Evolutionary conservation across 2,113 vertebrate species (phyloP).

Genomic region (Scalopus aquaticus): DNA sequence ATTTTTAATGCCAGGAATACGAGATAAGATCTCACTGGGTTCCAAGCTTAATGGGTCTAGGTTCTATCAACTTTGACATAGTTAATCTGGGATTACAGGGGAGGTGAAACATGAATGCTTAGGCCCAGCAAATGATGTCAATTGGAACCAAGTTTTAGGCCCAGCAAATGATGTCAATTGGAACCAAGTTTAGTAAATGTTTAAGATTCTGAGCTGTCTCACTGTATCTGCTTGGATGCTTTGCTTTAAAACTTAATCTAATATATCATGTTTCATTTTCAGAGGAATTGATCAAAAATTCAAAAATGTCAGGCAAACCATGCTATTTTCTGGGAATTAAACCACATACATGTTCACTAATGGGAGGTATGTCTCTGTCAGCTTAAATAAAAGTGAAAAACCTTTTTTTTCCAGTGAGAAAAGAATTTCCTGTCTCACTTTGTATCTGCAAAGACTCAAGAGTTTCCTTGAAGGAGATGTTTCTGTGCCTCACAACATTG

Average conservation of each 20-base stretch:
- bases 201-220: background rate
- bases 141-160: background rate
- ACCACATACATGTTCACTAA: background rate
- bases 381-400: background rate
- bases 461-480: background rate
- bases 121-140: background rate
- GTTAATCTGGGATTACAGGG: background rate
- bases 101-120: background rate
- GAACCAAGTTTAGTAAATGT: background rate
- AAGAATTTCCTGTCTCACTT: background rate
- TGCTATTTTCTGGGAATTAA: background rate
- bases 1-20: background rate
- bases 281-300: background rate
- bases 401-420: background rate
- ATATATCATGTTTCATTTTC: background rate
- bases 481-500: background rate
- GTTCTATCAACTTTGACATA: background rate
- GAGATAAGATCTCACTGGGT: background rate
- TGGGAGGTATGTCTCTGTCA: background rate
- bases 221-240: background rate
- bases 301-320: background rate
- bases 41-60: background rate
- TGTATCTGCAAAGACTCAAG: background rate
- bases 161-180: background rate
- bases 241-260: constrained; percentile 19